These are phyloP conservation scores for Chromobotia macracanthus DNA, from an alignment of 2,797 vertebrate species.

Conservation along the genomic window DNA sequence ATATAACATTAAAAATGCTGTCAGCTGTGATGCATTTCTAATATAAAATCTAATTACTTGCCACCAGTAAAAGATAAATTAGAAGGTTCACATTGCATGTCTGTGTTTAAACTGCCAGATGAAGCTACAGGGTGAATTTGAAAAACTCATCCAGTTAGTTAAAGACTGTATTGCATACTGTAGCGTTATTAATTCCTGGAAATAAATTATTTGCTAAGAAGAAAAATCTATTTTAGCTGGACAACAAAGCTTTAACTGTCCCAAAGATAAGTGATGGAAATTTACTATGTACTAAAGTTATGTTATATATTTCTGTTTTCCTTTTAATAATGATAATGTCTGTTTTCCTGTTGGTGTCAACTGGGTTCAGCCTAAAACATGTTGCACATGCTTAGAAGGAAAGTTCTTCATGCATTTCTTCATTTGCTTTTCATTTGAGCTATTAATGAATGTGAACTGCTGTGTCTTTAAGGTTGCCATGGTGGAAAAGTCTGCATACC, in stretches of 20 bases:
- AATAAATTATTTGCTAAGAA: neutral
- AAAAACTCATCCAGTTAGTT: neutral
- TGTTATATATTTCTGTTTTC: neutral
- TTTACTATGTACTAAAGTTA: neutral
- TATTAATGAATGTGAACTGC: conserved; percentile 16
- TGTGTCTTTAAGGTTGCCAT: conserved; percentile 74
- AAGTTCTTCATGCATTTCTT: conserved; percentile 8
- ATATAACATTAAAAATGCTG: too few species aligned
- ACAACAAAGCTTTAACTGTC: neutral
- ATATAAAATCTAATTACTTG: neutral
- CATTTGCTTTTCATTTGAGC: conserved; percentile 11
- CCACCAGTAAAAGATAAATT: neutral
- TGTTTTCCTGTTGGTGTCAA: conserved; percentile 2
- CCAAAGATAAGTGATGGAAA: neutral
- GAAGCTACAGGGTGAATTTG: too few species aligned
- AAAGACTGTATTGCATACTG: neutral
- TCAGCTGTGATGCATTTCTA: too few species aligned
- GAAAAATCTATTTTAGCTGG: too few species aligned
- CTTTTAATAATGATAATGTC: neutral
- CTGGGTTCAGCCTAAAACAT: conserved; percentile 5
- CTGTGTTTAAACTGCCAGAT: neutral
- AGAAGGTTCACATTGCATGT: neutral
- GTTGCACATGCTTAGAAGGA: conserved; percentile 1
- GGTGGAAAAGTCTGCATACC: conserved; percentile 58
- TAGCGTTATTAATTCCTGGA: neutral